Evolutionary conservation across 1,140 invertebrate genomes (phyloP).

Genomic region (Drosophila auraria): DNA sequence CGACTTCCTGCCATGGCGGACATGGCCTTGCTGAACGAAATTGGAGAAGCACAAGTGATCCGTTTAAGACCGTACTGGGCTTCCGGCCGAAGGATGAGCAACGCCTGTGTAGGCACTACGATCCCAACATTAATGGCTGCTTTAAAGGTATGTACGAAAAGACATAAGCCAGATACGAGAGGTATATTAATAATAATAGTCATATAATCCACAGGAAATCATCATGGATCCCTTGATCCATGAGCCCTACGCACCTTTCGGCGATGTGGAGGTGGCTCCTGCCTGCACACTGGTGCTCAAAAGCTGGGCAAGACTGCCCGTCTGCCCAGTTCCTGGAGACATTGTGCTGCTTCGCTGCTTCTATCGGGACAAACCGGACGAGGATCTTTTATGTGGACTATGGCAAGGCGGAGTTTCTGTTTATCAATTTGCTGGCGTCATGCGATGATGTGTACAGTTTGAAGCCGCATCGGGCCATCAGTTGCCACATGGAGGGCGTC

Average conservation of each 20-base stretch:
- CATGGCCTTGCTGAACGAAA: conserved; percentile 48
- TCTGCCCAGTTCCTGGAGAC: conserved; percentile 68
- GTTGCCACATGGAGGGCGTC: conserved; percentile 57
- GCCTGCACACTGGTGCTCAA: background rate
- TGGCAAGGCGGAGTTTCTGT: conserved; percentile 67
- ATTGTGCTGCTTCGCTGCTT: conserved; percentile 65
- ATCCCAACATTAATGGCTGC: conserved; percentile 68
- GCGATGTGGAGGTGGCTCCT: conserved; percentile 52
- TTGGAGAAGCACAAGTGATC: conserved; percentile 62
- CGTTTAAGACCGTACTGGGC: conserved; percentile 74
- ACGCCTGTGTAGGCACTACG: conserved; percentile 73
- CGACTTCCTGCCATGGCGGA: conserved; percentile 68
- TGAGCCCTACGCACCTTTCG: conserved; percentile 57
- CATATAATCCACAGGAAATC: too few species aligned
- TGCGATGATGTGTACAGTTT: conserved; percentile 45
- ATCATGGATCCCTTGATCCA: too few species aligned
- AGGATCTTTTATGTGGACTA: conserved; percentile 81
- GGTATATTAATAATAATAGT: too few species aligned
- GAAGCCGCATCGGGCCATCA: conserved; percentile 60
- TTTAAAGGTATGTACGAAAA: conserved; percentile 65
- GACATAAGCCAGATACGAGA: too few species aligned
- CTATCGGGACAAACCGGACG: conserved; percentile 68
- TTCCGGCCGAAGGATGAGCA: conserved; percentile 73
- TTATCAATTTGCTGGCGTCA: conserved; percentile 33
- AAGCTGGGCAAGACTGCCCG: conserved; percentile 7